Evolutionary conservation across 1,140 invertebrate genomes (phyloP), one percentile per base, ranked within the genome.

Genomic region (Drepana arcuata): DNA sequence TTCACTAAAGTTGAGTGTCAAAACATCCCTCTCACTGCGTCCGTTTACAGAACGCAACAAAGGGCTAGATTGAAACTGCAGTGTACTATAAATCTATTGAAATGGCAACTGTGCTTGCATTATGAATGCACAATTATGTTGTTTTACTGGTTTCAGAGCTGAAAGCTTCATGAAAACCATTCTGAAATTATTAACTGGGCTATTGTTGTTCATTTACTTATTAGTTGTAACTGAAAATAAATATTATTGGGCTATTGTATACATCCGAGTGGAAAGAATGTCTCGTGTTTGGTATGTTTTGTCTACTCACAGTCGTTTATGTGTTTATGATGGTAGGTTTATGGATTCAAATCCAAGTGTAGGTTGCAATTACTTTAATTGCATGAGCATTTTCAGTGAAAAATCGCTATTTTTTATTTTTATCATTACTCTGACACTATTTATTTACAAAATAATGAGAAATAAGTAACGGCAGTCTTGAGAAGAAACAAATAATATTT

Each of bases 401-500:
- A 63, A 74, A 70, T 77, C 70, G 68, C 71, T 77, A 77, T 79
- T 72, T 63, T 63, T n/a, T 26, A 7, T 53, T 42, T 52, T 49
- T 36, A 47, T 41, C 45, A 53, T 52, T 48, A 43, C 54, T 26
- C 53, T 46, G 57, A 48, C 37, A 57, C 47, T 51, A 60, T 52
- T 48, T 75, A 74, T 72, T 59, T 70, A 74, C 56, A 69, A 47
- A 52, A 65, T 66, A 66, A 50, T 63, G 64, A 66, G 61, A 38
- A 33, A 60, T 51, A 67, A 61, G 51, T 66, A 74, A 71, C 61
- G 59, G 73, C 73, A 78, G 73, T 78, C 73, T 78, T 81, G 51
- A 68, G 61, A 68, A 65, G 57, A 54, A 62, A 69, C 69, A 78
- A 57, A 65, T 70, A 53, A 56, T 36, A 36, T 26, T 33, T 37